Conservation (phyloP, 2,888 invertebrate species). For the Pandemis heparana region DNA sequence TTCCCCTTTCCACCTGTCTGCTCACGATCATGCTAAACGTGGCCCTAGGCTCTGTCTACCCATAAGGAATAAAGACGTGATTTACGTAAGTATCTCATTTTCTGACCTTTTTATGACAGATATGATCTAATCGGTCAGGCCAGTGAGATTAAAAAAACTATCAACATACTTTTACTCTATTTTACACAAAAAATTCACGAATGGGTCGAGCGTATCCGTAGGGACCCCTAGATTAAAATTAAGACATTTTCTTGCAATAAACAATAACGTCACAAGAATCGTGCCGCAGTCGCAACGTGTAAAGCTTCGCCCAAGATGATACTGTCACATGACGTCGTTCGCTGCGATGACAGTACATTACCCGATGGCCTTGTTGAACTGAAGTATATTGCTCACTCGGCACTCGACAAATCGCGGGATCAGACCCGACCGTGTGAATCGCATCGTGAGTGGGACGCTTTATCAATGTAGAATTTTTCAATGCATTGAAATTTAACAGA, state of each 20-base stretch:
- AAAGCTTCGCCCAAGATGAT: conserved; percentile 4
- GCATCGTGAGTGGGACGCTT: conserved; percentile 29
- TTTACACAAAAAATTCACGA: no score
- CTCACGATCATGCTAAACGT: no score
- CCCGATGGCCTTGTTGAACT: conserved; percentile 34
- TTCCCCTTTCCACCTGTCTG: no score
- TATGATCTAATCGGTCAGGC: no score
- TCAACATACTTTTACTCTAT: no score
- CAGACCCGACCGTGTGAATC: conserved; percentile 16
- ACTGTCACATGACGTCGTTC: conserved; percentile 24
- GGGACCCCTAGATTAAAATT: no score
- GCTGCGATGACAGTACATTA: conserved; percentile 23
- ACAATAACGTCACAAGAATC: background rate
- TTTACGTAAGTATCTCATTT: no score
- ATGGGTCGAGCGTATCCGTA: no score
- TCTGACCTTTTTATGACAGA: no score
- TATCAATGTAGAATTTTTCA: conserved; percentile 18
- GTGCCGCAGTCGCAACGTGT: conserved; percentile 13
- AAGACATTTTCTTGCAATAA: background rate
- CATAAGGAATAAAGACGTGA: no score
- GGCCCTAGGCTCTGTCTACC: no score
- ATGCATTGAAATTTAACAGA: background rate
- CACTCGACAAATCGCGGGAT: conserved; percentile 25
- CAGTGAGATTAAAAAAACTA: no score
- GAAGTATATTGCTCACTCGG: conserved; percentile 26